phyloP scores from a whole-genome alignment of 2,113 vertebrate genomes.

The Oreocharis arfaki region DNA sequence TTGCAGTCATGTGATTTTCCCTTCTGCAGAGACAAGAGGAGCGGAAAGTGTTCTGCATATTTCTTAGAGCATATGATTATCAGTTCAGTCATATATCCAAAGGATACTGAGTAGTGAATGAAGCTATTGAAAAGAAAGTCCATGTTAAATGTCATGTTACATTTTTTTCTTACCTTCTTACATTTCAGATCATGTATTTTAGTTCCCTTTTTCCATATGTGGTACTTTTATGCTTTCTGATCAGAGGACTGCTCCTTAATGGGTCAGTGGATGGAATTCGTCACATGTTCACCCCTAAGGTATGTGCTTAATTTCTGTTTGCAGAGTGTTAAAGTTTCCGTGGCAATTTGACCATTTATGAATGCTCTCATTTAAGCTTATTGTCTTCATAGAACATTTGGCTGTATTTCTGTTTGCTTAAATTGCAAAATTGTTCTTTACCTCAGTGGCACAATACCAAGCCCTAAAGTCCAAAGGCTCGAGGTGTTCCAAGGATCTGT shows the following conservation, averaged over 20 bases:
- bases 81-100: not conserved
- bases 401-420: not conserved
- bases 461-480: not conserved
- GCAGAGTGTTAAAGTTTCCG: not conserved
- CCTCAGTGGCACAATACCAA: not conserved
- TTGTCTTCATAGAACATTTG: not conserved
- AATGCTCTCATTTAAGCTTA: not conserved
- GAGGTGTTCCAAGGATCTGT: not conserved
- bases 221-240: constrained; percentile 92
- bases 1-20: not conserved
- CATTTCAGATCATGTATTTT: constrained; percentile 95
- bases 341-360: not conserved
- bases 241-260: constrained; percentile 86
- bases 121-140: not conserved
- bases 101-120: not conserved
- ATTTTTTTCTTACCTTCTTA: not conserved
- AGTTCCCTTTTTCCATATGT: constrained; percentile 95
- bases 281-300: constrained; percentile 98
- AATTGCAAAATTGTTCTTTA: not conserved
- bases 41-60: not conserved
- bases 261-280: constrained; percentile 91
- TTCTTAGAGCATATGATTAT: not conserved
- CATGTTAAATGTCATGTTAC: not conserved
- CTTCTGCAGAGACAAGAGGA: not conserved
- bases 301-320: constrained; percentile 49